A percentile compares a stretch with the other conserved stretches of the same genome.
Conservation (phyloP, 2,113 vertebrate genomes). For the Oryzias curvinotus region DNA sequence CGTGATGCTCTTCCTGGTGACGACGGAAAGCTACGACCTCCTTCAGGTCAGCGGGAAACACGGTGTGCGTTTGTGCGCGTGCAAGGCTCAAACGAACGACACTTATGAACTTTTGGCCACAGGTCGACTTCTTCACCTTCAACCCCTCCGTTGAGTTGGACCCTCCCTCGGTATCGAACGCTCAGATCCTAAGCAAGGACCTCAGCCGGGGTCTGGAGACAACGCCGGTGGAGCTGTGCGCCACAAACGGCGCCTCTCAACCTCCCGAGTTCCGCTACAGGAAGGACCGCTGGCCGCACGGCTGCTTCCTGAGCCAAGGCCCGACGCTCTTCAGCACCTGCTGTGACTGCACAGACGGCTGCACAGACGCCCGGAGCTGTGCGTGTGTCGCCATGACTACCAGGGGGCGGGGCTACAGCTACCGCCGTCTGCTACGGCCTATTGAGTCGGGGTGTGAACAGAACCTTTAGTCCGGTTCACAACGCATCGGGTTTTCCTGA, state of each 20-base stretch:
- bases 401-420: slow-evolving; percentile 74
- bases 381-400: slow-evolving; percentile 81
- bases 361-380: slow-evolving; percentile 79
- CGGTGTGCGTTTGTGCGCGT: too few relatives aligned
- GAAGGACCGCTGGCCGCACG: slow-evolving; percentile 86
- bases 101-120: neutral
- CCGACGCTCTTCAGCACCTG: slow-evolving; percentile 76
- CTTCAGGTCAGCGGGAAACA: slow-evolving; percentile 73
- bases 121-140: slow-evolving; percentile 90
- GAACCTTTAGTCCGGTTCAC: neutral
- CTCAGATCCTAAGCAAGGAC: slow-evolving; percentile 74
- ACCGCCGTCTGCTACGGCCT: slow-evolving; percentile 81
- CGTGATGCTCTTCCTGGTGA: slow-evolving; percentile 82
- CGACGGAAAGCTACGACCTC: slow-evolving; percentile 79
- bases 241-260: slow-evolving; percentile 64
- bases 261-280: slow-evolving; percentile 88
- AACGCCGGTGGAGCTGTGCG: slow-evolving; percentile 83
- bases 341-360: slow-evolving; percentile 89
- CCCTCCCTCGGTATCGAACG: slow-evolving; percentile 30
- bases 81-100: too few relatives aligned
- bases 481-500: too few relatives aligned
- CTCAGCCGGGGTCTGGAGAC: slow-evolving; percentile 86
- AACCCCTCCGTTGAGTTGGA: slow-evolving; percentile 80
- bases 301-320: slow-evolving; percentile 82
- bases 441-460: slow-evolving; percentile 76